Percentiles rank a stretch among this genome's conserved stretches.
Conservation (phyloP, 2,888 invertebrate species). For the Hemaris fuciformis region DNA sequence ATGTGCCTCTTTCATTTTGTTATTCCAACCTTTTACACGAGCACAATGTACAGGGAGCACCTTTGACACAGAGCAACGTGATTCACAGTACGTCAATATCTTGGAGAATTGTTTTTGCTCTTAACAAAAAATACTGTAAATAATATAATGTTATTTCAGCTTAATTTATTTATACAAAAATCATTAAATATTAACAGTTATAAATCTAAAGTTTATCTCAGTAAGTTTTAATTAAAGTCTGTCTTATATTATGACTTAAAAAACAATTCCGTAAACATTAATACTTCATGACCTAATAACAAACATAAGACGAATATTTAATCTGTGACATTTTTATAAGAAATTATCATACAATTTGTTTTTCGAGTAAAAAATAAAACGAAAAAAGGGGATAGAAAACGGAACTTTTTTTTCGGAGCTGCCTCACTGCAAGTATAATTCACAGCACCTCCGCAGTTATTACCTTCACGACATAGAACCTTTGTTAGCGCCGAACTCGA, state of each 20-base stretch:
- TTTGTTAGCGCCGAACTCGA: slow-evolving; percentile 64
- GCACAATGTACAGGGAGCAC: slow-evolving; percentile 40
- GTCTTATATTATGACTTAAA: no score
- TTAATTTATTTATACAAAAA: no score
- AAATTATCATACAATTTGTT: no score
- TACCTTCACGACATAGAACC: slow-evolving; percentile 56
- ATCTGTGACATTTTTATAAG: no score
- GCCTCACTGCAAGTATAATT: not conserved
- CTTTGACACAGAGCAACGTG: not conserved
- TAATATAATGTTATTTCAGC: no score
- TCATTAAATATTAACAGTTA: no score
- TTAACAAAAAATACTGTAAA: not conserved
- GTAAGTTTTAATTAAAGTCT: no score
- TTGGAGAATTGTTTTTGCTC: not conserved
- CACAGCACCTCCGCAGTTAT: slow-evolving; percentile 54
- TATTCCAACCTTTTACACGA: slow-evolving; percentile 56
- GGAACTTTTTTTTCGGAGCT: not conserved
- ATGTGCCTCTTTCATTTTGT: slow-evolving; percentile 55
- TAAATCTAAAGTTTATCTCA: no score
- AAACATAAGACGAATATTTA: no score
- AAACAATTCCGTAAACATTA: no score
- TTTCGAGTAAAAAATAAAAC: no score
- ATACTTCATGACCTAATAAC: no score
- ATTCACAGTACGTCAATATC: not conserved
- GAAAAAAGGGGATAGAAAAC: not conserved